Conservation (phyloP, 2,113 vertebrate species). For the Actenoides hombroni region DNA sequence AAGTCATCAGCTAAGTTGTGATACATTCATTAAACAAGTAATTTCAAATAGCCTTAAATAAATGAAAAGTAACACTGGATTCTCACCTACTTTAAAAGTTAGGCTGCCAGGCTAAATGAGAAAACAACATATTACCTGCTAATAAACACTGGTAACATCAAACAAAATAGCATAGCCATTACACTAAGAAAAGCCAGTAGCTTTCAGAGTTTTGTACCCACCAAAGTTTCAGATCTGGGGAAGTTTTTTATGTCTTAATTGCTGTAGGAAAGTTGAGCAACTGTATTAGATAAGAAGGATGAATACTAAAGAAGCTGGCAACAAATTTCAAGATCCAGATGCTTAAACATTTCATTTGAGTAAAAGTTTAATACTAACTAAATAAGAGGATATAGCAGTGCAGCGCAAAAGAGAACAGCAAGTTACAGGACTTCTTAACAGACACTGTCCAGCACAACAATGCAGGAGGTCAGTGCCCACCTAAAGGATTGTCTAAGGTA, state of each 20-base stretch:
- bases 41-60: constrained; percentile 10
- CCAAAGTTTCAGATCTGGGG: neutral
- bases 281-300: neutral
- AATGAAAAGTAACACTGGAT: neutral
- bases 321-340: neutral
- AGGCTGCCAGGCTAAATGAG: neutral
- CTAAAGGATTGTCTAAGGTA: neutral
- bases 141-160: neutral
- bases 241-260: neutral
- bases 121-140: neutral
- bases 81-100: neutral
- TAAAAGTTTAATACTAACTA: neutral
- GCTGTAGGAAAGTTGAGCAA: neutral
- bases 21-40: neutral
- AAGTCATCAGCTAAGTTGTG: neutral
- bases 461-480: neutral
- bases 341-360: neutral
- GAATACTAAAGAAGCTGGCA: neutral
- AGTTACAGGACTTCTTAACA: neutral
- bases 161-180: neutral
- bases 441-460: neutral
- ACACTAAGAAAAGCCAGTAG: neutral
- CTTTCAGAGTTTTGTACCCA: neutral
- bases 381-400: neutral
- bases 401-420: neutral